Evolutionary conservation across 2,888 invertebrate species (phyloP), one percentile per base, ranked within the genome.

Genomic region (Vandiemenella viatica): DNA sequence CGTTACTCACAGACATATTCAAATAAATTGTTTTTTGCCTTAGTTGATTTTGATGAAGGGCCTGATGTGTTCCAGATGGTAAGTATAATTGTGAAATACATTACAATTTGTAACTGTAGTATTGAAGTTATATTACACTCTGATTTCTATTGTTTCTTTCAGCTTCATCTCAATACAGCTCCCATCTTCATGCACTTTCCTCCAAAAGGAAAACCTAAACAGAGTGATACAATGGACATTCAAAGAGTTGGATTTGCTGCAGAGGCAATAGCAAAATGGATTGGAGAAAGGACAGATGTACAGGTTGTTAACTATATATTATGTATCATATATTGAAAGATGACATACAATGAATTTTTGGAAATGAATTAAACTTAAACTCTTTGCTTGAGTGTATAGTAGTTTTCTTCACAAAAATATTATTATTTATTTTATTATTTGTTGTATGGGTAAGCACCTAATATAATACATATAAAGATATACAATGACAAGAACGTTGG

Each of bases 101-200:
- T 10, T 10, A 65, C 67, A n/a, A n/a, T n/a, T n/a, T n/a, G n/a
- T 16, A 32, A 8, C 5, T 4, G 3, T 7, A 1, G 13, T 18
- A 13, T 26, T 10, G 10, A 1, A 1, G 1, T 17, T 17, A 19
- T 37, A n/a, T 7, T 13, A 20, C 22, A 20, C 17, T 16, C 17
- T 16, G 8, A 38, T 2, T 19, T 43, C 17, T 38, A 23, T 42
- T 47, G 45, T 50, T 54, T 53, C 49, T 71, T 75, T 45, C 68
- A 91, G 90, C 71, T 98, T 65, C 80, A 86, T 50, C 67, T 97
- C 23, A 96, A 92, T 67, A 93, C 96, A n/a, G 98, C 97, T 0
- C 98, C 98, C 3, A 89, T 97, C 1, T 92, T 98, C 61, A 93
- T 97, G 77, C 97, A 97, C 68, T 97, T 97, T 67, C 96, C 97